A percentile compares a stretch with the other conserved stretches of the same genome.
These are phyloP conservation scores for Acanthaster planci DNA, from an alignment of 35 echinoderm and acorn worm species.

Conservation along the genomic window DNA sequence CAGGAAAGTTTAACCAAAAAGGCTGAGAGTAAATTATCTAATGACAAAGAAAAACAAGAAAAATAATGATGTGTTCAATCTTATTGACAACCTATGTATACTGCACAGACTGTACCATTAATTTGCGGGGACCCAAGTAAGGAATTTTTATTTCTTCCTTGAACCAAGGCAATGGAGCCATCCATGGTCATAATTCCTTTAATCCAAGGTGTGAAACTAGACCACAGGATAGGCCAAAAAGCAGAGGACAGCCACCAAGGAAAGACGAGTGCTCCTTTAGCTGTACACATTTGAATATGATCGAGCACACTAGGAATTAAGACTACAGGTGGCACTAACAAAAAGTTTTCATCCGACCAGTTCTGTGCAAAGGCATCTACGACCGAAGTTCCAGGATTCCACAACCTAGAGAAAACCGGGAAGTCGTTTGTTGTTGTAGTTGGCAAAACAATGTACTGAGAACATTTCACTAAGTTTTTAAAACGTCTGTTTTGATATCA, in stretches of 20 bases:
- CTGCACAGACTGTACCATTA: neutral
- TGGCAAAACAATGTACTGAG: constrained; percentile 2
- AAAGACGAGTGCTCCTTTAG: neutral
- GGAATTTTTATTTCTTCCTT: constrained; percentile 7
- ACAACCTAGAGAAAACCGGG: neutral
- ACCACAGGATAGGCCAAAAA: constrained; percentile 1
- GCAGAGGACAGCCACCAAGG: constrained; percentile 2
- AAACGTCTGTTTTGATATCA: neutral
- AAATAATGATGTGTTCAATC: neutral
- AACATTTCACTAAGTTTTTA: neutral
- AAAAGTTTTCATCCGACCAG: neutral
- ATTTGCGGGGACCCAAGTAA: neutral
- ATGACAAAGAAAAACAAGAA: neutral
- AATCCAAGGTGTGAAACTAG: neutral
- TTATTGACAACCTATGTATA: neutral
- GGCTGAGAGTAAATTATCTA: constrained; percentile 15
- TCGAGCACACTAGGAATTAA: neutral
- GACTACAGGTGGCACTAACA: constrained; percentile 2
- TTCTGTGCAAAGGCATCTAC: neutral
- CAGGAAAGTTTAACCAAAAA: neutral
- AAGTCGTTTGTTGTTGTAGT: neutral
- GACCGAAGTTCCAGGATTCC: neutral
- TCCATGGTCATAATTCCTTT: neutral
- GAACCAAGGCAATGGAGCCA: neutral
- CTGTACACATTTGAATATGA: neutral